Conservation (phyloP, 1,140 invertebrate genomes). For the Drosophila navojoa region DNA sequence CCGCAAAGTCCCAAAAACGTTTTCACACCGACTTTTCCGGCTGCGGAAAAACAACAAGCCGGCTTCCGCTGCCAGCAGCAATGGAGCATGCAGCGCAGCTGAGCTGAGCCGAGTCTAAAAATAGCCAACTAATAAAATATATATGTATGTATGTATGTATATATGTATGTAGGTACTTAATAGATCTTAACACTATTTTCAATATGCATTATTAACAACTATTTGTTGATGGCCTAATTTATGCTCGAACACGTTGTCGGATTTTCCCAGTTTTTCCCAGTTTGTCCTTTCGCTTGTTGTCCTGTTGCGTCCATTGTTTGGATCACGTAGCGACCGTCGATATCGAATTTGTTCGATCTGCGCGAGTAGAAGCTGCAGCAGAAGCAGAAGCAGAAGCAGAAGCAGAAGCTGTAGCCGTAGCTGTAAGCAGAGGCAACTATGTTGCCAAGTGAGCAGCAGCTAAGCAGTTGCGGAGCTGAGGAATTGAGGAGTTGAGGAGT, state of each 20-base stretch:
- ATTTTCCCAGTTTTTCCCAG: constrained; percentile 18
- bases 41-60: constrained; percentile 48
- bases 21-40: constrained; percentile 56
- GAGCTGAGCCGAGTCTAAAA: constrained; percentile 55
- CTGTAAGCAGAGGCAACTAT: constrained; percentile 54
- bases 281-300: constrained; percentile 51
- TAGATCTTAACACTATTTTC: constrained; percentile 13
- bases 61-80: constrained; percentile 34
- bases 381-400: too few relatives aligned
- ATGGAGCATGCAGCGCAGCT: constrained; percentile 28
- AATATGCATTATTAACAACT: constrained; percentile 39
- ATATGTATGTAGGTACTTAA: not conserved
- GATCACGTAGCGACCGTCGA: constrained; percentile 66
- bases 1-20: constrained; percentile 72
- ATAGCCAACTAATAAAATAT: constrained; percentile 16
- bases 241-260: constrained; percentile 66
- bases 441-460: constrained; percentile 66
- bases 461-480: constrained; percentile 2
- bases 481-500: constrained; percentile 12
- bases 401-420: too few relatives aligned
- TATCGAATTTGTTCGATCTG: constrained; percentile 79
- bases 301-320: constrained; percentile 65
- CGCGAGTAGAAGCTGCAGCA: not conserved
- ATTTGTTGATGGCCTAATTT: constrained; percentile 70
- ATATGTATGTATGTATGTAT: constrained; percentile 19